Evolutionary conservation across 1,140 invertebrate species (phyloP), one percentile per base, ranked within the genome.

Genomic region (Nephila pilipes): DNA sequence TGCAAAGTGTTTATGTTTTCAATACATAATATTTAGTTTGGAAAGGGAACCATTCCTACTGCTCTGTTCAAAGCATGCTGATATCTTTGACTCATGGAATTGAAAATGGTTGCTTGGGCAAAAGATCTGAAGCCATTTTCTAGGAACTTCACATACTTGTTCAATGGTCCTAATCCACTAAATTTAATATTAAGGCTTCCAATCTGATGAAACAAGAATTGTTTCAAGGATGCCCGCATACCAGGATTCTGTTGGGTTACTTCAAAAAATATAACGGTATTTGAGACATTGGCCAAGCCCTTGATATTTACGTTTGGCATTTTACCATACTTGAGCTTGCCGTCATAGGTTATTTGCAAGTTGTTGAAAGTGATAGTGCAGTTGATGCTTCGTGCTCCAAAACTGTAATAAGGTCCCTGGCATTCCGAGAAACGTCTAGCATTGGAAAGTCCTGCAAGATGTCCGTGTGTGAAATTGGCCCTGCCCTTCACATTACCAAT

Each of bases 401-500:
- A 90, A n/a, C 83, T 90, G 83, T 90, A 90, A 22, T 79, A 90
- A 60, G 93, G 93, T 20, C 87, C 93, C 29, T 90, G 58, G 63
- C 93, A 93, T 58, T 93, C 85, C 1, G 87, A 38, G 29, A 60
- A 75, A 14, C 93, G 58, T n/a, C 85, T 29, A 4, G 65, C 81
- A 22, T 75, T 12, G 25, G 80, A 85, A 18, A 93, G 29, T n/a
- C 93, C 93, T 5, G 63, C 79, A 12, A 93, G 46, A 16, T 81
- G 85, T 4, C 93, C 93, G 2, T 93, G 60, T n/a, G 18, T 55
- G 54, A 85, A 93, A 0, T 90, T 81, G 16, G 88, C 88, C 22
- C 85, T 93, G 3, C 87, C 93, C 38, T 93, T 90, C 20, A 93
- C 93, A 60, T 93, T 93, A 12, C 92, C 92, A 58, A 93, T 60